Evolutionary conservation across 1,140 invertebrate species (phyloP).

Genomic region (Samia ricini): DNA sequence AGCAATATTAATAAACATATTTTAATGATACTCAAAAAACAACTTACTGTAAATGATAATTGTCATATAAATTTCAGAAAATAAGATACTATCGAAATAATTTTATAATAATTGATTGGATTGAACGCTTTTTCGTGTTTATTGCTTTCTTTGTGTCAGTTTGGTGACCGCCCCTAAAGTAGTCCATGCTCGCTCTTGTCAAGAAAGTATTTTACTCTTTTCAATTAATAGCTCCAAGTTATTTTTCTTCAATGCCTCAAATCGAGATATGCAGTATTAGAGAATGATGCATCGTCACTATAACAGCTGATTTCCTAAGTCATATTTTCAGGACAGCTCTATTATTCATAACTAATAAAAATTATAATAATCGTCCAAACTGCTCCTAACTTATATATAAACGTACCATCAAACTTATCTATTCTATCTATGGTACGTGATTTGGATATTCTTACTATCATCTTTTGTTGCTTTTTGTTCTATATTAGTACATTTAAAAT

Average conservation of each 20-base stretch:
- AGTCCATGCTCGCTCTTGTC: slow-evolving; percentile 77
- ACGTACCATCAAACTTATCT: neutral
- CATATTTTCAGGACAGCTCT: slow-evolving; percentile 74
- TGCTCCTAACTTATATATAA: slow-evolving; percentile 36
- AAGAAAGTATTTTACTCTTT: slow-evolving; percentile 72
- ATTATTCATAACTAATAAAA: slow-evolving; percentile 75
- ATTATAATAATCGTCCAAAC: slow-evolving; percentile 62
- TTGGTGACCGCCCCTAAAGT: slow-evolving; percentile 76
- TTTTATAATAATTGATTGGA: slow-evolving; percentile 75
- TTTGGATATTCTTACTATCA: neutral
- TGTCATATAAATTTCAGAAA: slow-evolving; percentile 44
- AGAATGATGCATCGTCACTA: slow-evolving; percentile 77
- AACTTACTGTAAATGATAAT: slow-evolving; percentile 63
- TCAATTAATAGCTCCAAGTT: slow-evolving; percentile 72
- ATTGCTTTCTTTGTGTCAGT: slow-evolving; percentile 79
- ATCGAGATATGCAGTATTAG: slow-evolving; percentile 76
- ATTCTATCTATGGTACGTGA: neutral
- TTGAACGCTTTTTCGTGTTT: slow-evolving; percentile 79
- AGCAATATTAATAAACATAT: slow-evolving; percentile 47
- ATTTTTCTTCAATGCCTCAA: slow-evolving; percentile 75
- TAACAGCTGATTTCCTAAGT: slow-evolving; percentile 77
- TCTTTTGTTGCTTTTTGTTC: neutral
- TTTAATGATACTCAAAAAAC: slow-evolving; percentile 74
- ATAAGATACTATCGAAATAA: slow-evolving; percentile 54
- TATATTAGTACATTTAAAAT: neutral